A percentile compares a stretch with the other conserved stretches of the same genome.
phyloP scores from a whole-genome alignment of 2,888 invertebrate genomes.

The Folsomia manolachei region DNA sequence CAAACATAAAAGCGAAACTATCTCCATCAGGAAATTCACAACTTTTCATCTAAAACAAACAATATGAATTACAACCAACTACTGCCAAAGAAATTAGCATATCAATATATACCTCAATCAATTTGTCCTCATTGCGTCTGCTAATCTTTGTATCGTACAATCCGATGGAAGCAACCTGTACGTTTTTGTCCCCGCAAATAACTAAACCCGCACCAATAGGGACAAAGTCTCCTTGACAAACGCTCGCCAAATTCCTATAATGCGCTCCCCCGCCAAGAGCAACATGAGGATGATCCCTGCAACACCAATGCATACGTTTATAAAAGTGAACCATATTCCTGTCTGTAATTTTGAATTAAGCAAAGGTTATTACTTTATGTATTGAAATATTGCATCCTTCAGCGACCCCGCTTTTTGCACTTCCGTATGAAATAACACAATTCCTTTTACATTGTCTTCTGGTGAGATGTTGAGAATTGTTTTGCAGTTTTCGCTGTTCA shows the following conservation, averaged over 20 bases:
- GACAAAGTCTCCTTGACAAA: neutral
- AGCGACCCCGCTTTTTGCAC: slow-evolving; percentile 14
- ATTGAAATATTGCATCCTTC: slow-evolving; percentile 23
- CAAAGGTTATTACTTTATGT: slow-evolving; percentile 24
- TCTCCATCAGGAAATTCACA: slow-evolving; percentile 13
- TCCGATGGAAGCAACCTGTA: slow-evolving; percentile 33
- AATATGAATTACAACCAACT: neutral
- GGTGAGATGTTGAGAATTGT: slow-evolving; percentile 35
- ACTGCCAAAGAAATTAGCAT: neutral
- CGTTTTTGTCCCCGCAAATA: slow-evolving; percentile 36
- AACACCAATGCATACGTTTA: neutral
- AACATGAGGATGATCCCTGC: slow-evolving; percentile 35
- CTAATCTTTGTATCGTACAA: slow-evolving; percentile 32
- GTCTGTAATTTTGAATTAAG: neutral
- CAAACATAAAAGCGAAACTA: slow-evolving; percentile 49
- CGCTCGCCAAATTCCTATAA: slow-evolving; percentile 5
- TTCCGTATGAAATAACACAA: slow-evolving; percentile 35
- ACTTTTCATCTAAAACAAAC: slow-evolving; percentile 26
- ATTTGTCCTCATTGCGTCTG: slow-evolving; percentile 24
- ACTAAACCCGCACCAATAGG: slow-evolving; percentile 27
- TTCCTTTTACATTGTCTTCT: slow-evolving; percentile 43
- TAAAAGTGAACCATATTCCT: neutral
- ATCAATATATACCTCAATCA: slow-evolving; percentile 26
- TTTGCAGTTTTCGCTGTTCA: slow-evolving; percentile 28
- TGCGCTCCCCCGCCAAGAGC: slow-evolving; percentile 27